These are phyloP conservation scores for Fragum fragum DNA, from an alignment of 2,888 invertebrate species.

Conservation along the genomic window DNA sequence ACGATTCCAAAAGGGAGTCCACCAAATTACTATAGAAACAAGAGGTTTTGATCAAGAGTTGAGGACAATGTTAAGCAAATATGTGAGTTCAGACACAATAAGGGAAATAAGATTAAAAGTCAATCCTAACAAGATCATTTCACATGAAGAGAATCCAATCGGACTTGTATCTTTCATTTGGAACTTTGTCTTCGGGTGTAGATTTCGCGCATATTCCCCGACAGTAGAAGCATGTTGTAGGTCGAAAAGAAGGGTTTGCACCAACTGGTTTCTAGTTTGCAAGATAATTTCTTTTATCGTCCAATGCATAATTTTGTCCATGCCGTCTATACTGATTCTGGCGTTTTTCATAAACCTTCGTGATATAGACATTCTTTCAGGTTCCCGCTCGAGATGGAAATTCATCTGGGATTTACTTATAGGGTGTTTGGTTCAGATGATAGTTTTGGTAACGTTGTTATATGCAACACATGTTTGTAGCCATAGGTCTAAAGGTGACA, in stretches of 20 bases:
- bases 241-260: background rate
- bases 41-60: background rate
- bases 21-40: background rate
- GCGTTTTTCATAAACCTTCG: background rate
- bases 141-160: constrained; percentile 40
- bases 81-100: background rate
- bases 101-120: constrained; percentile 28
- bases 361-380: background rate
- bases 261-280: background rate
- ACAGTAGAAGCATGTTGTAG: background rate
- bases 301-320: background rate
- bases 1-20: constrained; percentile 20
- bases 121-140: constrained; percentile 33
- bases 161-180: constrained; percentile 35
- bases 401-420: no score
- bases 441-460: no score
- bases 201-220: constrained; percentile 7
- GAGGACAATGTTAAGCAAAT: background rate
- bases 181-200: constrained; percentile 44
- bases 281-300: background rate
- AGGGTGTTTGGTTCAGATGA: no score
- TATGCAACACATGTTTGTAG: no score
- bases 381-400: background rate
- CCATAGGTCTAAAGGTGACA: no score
- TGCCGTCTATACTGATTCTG: background rate